Percentiles rank a stretch among this genome's conserved stretches.
phyloP scores from a whole-genome alignment of 2,888 invertebrate species.

The Parochlus steinenii region DNA sequence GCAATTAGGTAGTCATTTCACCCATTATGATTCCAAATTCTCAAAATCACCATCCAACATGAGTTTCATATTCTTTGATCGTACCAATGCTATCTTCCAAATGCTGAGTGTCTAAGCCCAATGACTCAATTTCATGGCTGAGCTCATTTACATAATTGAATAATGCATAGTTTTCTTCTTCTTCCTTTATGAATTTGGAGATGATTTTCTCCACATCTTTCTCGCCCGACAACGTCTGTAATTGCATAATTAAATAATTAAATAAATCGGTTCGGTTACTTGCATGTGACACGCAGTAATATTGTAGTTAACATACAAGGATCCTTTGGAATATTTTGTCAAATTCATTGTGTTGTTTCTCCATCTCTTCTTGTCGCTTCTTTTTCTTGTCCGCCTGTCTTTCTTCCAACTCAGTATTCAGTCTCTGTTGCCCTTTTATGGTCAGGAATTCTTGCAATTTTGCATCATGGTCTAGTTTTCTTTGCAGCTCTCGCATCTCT shows the following conservation, averaged over 20 bases:
- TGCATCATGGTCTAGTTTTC: slow-evolving; percentile 70
- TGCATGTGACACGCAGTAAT: slow-evolving; percentile 4
- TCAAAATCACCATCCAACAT: slow-evolving; percentile 1
- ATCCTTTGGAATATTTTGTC: slow-evolving; percentile 60
- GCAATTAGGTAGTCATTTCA: too few species aligned
- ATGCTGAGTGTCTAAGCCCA: slow-evolving; percentile 49
- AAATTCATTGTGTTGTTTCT: slow-evolving; percentile 54
- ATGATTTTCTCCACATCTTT: slow-evolving; percentile 49
- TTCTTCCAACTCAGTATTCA: slow-evolving; percentile 55
- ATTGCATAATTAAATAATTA: slow-evolving; percentile 11
- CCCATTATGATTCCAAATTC: not conserved
- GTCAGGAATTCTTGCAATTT: slow-evolving; percentile 72
- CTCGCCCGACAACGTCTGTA: slow-evolving; percentile 41
- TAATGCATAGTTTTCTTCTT: slow-evolving; percentile 80
- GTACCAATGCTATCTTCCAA: slow-evolving; percentile 46
- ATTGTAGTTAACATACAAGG: slow-evolving; percentile 31
- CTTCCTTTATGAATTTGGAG: slow-evolving; percentile 61
- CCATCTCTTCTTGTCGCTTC: slow-evolving; percentile 47
- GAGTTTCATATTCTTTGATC: slow-evolving; percentile 5
- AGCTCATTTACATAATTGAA: slow-evolving; percentile 84
- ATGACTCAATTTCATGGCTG: slow-evolving; percentile 61
- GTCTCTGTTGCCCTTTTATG: slow-evolving; percentile 64
- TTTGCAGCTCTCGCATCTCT: slow-evolving; percentile 76
- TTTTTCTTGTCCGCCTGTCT: slow-evolving; percentile 54
- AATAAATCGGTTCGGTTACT: not conserved